These are phyloP conservation scores for Eospalax fontanierii DNA, from an alignment of 2,797 vertebrate species.

Conservation along the genomic window DNA sequence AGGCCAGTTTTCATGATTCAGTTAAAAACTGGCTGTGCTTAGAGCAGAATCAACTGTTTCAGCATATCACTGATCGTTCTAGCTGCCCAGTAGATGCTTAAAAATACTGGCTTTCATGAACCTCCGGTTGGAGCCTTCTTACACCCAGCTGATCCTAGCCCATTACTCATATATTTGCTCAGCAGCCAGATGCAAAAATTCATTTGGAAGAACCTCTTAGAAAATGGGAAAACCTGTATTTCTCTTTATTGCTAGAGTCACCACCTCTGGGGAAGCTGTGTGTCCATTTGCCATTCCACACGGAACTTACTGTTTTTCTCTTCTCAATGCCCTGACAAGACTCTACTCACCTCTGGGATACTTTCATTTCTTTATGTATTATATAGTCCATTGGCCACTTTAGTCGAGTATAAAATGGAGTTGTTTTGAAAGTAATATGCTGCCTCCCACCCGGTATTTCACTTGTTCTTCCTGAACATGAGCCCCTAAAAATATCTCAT, in stretches of 20 bases:
- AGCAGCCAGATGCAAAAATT: slow-evolving; percentile 55
- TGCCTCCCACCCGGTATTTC: not conserved
- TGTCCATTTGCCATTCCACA: not conserved
- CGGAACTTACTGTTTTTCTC: not conserved
- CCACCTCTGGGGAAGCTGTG: not conserved
- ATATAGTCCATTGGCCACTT: not conserved
- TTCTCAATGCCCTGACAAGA: not conserved
- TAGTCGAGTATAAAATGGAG: not conserved
- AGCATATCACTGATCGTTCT: slow-evolving; percentile 70
- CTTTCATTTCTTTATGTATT: not conserved
- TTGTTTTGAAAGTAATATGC: not conserved
- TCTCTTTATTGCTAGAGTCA: not conserved
- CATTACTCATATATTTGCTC: slow-evolving; percentile 56
- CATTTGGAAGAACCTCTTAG: slow-evolving; percentile 17
- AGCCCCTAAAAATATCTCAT: not conserved
- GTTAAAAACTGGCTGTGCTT: slow-evolving; percentile 51
- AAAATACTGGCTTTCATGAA: slow-evolving; percentile 64
- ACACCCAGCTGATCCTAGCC: slow-evolving; percentile 67
- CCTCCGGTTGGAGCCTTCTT: slow-evolving; percentile 32
- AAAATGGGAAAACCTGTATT: not conserved
- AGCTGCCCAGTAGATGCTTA: slow-evolving; percentile 53
- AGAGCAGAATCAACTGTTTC: slow-evolving; percentile 61
- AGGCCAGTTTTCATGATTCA: slow-evolving; percentile 68
- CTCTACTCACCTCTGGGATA: not conserved
- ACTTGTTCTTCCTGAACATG: not conserved